A percentile compares a stretch with the other conserved stretches of the same genome.
These are phyloP conservation scores for Takifugu rubripes DNA, from an alignment of 2,797 vertebrate genomes.

Conservation along the genomic window DNA sequence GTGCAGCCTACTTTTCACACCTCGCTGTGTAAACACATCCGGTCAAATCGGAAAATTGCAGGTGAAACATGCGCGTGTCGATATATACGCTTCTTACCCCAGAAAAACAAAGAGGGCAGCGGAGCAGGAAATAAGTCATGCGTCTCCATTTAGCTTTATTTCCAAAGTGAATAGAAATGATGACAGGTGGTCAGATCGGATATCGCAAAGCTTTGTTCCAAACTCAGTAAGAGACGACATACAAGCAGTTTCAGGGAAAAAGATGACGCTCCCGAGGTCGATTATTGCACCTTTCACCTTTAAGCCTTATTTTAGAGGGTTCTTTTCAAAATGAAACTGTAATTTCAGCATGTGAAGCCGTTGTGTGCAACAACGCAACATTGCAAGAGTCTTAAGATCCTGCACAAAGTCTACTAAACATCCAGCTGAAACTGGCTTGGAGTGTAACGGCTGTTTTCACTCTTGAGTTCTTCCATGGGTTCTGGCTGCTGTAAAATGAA, in stretches of 20 bases:
- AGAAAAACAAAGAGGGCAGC: conserved; percentile 35
- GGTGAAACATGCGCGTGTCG: too few relatives aligned
- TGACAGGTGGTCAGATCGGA: conserved; percentile 67
- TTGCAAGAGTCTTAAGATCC: conserved; percentile 30
- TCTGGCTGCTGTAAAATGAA: conserved; percentile 18
- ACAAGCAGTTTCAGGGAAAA: conserved; percentile 33
- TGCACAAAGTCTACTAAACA: conserved; percentile 19
- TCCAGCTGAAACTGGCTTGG: conserved; percentile 22
- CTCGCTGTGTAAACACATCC: conserved; percentile 32
- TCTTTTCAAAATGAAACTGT: conserved; percentile 50
- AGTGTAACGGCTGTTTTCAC: conserved; percentile 18
- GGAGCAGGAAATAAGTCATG: conserved; percentile 32
- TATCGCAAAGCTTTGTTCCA: conserved; percentile 46
- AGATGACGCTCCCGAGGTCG: conserved; percentile 39
- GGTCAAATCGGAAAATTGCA: too few relatives aligned
- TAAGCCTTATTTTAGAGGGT: conserved; percentile 38
- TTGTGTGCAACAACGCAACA: conserved; percentile 13
- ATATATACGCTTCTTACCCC: too few relatives aligned
- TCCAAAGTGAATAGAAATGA: conserved; percentile 61
- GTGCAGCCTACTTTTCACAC: conserved; percentile 45
- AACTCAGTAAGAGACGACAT: conserved; percentile 45
- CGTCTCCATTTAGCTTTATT: conserved; percentile 74
- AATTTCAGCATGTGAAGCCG: conserved; percentile 44
- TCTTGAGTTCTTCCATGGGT: conserved; percentile 33
- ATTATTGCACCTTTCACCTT: conserved; percentile 53